Evolutionary conservation across 2,888 invertebrate genomes (phyloP).

Genomic region (Lycia hirtaria): DNA sequence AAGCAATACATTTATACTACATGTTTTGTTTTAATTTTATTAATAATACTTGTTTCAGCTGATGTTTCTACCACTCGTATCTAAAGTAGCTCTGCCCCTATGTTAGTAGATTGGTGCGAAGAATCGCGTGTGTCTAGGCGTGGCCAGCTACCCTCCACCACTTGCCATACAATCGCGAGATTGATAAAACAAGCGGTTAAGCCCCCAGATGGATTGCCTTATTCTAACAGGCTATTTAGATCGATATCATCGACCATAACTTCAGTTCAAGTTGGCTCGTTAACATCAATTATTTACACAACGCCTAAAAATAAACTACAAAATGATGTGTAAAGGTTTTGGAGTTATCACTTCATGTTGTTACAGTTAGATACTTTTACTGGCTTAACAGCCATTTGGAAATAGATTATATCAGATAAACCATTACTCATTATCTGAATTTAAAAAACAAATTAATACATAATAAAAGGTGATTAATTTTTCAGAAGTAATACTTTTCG

Average conservation of each 20-base stretch:
- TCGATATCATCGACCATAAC: slow-evolving; percentile 50
- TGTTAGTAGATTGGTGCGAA: slow-evolving; percentile 25
- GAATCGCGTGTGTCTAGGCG: slow-evolving; percentile 58
- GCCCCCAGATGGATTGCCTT: slow-evolving; percentile 52
- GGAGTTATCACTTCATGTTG: neutral
- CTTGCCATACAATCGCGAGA: slow-evolving; percentile 59
- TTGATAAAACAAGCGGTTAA: slow-evolving; percentile 62
- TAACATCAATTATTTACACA: neutral
- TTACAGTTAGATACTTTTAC: neutral
- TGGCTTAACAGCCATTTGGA: neutral
- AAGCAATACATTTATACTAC: neutral
- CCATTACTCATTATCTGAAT: too few relatives aligned
- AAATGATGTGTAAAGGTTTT: neutral
- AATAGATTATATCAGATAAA: too few relatives aligned
- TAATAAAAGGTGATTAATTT: too few relatives aligned
- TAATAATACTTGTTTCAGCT: neutral
- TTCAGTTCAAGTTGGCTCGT: slow-evolving; percentile 39
- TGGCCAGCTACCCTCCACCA: slow-evolving; percentile 42
- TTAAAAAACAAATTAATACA: too few relatives aligned
- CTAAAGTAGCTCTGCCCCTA: neutral
- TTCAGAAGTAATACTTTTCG: too few relatives aligned
- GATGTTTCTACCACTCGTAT: neutral
- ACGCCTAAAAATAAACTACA: neutral
- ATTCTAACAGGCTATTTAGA: slow-evolving; percentile 56
- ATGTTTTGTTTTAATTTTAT: neutral